Conservation (phyloP, 2,113 vertebrate species). For the Poecile atricapillus region DNA sequence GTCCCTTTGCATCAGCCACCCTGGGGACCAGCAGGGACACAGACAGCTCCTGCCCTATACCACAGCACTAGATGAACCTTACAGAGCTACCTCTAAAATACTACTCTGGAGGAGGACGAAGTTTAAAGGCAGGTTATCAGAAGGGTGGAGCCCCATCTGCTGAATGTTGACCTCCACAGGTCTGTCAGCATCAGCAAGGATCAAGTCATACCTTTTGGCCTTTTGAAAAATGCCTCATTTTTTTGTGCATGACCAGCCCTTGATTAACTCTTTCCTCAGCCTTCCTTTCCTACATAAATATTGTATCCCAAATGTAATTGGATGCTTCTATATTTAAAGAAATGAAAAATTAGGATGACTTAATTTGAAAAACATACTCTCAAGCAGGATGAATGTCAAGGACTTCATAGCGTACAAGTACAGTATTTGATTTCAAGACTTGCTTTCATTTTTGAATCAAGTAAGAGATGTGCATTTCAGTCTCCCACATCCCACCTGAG, state of each 20-base stretch:
- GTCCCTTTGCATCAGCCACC: neutral
- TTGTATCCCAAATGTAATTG: neutral
- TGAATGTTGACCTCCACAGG: neutral
- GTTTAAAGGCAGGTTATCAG: neutral
- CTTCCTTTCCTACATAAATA: neutral
- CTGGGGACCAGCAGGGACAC: neutral
- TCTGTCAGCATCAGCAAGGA: neutral
- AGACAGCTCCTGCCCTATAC: neutral
- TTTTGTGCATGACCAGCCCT: neutral
- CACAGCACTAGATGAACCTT: neutral
- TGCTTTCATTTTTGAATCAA: neutral
- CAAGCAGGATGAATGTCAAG: neutral
- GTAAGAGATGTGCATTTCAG: neutral
- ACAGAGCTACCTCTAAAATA: neutral
- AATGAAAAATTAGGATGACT: neutral
- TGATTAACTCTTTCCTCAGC: neutral
- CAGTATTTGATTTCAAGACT: neutral
- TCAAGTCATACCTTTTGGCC: neutral
- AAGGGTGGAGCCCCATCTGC: neutral
- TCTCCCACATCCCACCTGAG: neutral
- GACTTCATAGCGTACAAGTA: neutral
- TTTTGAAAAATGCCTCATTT: neutral
- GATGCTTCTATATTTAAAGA: neutral
- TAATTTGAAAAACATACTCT: neutral
- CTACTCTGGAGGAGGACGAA: accelerated